phyloP scores from a whole-genome alignment of 2,888 invertebrate species.

The Agrilus biguttatus region DNA sequence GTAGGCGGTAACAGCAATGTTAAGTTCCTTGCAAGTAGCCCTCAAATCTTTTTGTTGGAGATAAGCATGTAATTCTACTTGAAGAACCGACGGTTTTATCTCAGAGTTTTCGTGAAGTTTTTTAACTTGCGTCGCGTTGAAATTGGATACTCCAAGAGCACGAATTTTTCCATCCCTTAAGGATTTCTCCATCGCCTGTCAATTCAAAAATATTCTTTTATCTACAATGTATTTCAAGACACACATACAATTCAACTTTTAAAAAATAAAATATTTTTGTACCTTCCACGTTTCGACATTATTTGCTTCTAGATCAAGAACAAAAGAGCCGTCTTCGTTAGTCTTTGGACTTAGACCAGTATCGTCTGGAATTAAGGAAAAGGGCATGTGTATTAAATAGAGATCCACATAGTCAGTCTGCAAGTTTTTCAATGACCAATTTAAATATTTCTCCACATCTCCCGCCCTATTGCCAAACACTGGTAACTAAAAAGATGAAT shows the following conservation, averaged over 20 bases:
- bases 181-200: conserved; percentile 52
- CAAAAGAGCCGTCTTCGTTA: conserved; percentile 43
- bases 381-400: conserved; percentile 65
- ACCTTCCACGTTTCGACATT: conserved; percentile 58
- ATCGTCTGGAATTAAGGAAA: conserved; percentile 45
- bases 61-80: conserved; percentile 64
- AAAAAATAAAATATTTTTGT: neutral
- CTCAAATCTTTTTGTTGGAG: conserved; percentile 54
- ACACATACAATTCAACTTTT: too few relatives aligned
- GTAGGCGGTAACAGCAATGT: conserved; percentile 55
- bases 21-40: conserved; percentile 43
- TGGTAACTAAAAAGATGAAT: conserved; percentile 41
- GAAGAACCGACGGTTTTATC: conserved; percentile 57
- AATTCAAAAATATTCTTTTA: neutral
- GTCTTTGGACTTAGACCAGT: conserved; percentile 38
- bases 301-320: conserved; percentile 46
- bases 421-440: conserved; percentile 46
- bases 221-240: too few relatives aligned
- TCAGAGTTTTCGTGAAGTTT: conserved; percentile 42
- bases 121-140: conserved; percentile 52
- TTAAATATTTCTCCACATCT: conserved; percentile 50
- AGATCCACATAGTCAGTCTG: conserved; percentile 60
- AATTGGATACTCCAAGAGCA: conserved; percentile 72
- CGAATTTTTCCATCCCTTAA: conserved; percentile 47
- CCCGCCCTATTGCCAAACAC: conserved; percentile 51